These are phyloP conservation scores for Hemicrepidius hirtus DNA, from an alignment of 2,888 invertebrate genomes.

Conservation along the genomic window DNA sequence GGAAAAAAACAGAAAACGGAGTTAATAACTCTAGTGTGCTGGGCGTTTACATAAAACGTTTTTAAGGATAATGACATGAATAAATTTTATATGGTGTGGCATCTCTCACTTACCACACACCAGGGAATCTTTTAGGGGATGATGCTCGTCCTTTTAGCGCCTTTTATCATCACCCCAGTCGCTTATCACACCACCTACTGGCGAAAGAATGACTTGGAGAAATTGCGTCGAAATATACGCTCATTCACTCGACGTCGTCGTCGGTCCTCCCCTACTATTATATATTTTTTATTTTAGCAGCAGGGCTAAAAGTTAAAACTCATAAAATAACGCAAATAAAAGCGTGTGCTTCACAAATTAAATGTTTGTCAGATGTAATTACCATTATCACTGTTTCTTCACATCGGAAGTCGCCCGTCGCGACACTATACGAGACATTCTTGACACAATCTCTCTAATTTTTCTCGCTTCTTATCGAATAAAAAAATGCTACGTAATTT, in stretches of 20 bases:
- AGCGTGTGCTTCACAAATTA: constrained; percentile 51
- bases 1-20: not conserved
- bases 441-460: constrained; percentile 56
- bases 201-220: constrained; percentile 61
- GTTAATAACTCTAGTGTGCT: constrained; percentile 1
- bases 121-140: constrained; percentile 63
- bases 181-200: constrained; percentile 63
- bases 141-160: constrained; percentile 65
- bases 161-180: constrained; percentile 66
- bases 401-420: constrained; percentile 57
- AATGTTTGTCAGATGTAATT: constrained; percentile 57
- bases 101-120: constrained; percentile 53
- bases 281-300: constrained; percentile 44
- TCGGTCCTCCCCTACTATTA: too few relatives aligned
- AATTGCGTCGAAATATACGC: constrained; percentile 53
- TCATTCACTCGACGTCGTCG: constrained; percentile 39
- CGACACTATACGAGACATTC: constrained; percentile 49
- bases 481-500: constrained; percentile 36
- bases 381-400: constrained; percentile 57
- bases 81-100: constrained; percentile 44
- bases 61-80: constrained; percentile 34
- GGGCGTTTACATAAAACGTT: not conserved
- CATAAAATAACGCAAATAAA: constrained; percentile 53
- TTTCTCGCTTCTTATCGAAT: constrained; percentile 48
- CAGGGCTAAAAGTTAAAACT: constrained; percentile 44